phyloP scores from a whole-genome alignment of 2,113 vertebrate species.

The Microtus pennsylvanicus region DNA sequence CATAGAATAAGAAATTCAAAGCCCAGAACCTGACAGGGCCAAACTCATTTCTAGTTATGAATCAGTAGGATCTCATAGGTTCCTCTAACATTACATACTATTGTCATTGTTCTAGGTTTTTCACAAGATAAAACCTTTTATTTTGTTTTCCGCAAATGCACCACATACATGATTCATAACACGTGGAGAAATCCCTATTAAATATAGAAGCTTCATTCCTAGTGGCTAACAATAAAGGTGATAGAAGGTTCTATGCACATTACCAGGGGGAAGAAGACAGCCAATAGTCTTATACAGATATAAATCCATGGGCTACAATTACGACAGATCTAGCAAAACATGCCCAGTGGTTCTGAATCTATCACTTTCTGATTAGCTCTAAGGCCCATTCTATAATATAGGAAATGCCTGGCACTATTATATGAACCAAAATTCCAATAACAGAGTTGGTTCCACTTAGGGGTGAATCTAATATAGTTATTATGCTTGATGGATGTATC shows the following conservation, averaged over 20 bases:
- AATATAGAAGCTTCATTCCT: background rate
- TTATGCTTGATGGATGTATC: no score
- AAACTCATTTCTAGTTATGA: background rate
- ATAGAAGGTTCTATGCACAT: background rate
- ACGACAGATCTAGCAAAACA: background rate
- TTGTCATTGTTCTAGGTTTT: background rate
- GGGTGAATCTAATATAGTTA: no score
- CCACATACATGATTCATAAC: background rate
- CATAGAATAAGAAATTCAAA: background rate
- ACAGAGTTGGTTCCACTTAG: no score
- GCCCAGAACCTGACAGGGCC: background rate
- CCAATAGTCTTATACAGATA: background rate
- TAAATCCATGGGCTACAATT: background rate
- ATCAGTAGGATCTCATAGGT: background rate
- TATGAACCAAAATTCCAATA: no score
- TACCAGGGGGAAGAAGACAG: background rate
- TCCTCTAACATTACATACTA: background rate
- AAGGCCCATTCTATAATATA: no score
- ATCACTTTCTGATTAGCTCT: no score
- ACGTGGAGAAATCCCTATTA: background rate
- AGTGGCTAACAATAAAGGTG: background rate
- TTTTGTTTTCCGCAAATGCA: background rate
- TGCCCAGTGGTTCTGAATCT: background rate
- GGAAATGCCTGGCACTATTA: no score
- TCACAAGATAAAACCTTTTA: background rate